Conservation (phyloP, 92 coral and sea anemone species). For the Parazoanthus atlanticus region DNA sequence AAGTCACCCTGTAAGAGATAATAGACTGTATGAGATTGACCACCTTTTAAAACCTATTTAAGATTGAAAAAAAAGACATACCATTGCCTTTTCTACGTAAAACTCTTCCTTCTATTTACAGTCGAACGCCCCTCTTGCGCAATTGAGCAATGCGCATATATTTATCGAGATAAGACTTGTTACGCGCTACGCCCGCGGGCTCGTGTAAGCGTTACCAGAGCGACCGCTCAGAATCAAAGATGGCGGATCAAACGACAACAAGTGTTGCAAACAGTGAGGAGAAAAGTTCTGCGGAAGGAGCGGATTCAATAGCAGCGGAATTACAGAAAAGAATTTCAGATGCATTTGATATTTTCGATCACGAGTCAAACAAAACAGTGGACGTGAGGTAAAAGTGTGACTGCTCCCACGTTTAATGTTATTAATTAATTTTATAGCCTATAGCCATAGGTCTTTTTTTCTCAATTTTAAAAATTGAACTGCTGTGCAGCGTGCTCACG, state of each 20-base stretch:
- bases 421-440: too few relatives aligned
- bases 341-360: constrained; percentile 98
- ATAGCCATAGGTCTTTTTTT: too few relatives aligned
- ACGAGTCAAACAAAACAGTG: constrained; percentile 99
- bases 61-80: background rate
- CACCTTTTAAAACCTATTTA: background rate
- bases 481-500: background rate
- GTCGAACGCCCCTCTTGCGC: constrained; percentile 37
- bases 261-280: constrained; percentile 59
- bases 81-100: constrained; percentile 28
- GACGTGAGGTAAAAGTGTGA: constrained; percentile 82
- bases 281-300: constrained; percentile 69
- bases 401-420: too few relatives aligned
- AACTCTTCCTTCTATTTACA: constrained; percentile 35
- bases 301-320: constrained; percentile 89
- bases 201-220: constrained; percentile 35
- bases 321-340: constrained; percentile 88
- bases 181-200: background rate
- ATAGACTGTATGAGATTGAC: background rate
- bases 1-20: constrained; percentile 78
- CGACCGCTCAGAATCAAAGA: constrained; percentile 58
- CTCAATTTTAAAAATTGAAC: background rate
- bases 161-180: background rate
- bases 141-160: constrained; percentile 12
- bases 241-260: constrained; percentile 77